A percentile compares a stretch with the other conserved stretches of the same genome.
Conservation (phyloP, 2,797 vertebrate species). For the Notamacropus eugenii region DNA sequence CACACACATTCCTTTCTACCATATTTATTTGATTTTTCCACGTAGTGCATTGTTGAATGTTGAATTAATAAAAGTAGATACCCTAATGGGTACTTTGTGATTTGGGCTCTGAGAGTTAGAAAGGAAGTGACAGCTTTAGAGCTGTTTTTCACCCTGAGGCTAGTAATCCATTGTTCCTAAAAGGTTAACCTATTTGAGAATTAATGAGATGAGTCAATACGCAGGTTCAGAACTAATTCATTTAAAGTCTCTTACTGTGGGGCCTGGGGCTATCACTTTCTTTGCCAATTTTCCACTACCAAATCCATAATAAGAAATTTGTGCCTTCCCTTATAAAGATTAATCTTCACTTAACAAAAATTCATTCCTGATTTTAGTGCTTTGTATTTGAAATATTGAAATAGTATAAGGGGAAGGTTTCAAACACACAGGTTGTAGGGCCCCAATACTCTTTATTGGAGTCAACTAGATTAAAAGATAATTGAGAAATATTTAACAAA, state of each 20-base stretch:
- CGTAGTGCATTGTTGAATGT: neutral
- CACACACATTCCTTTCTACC: neutral
- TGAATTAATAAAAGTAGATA: constrained; percentile 1
- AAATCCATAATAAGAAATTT: neutral
- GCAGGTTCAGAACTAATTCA: neutral
- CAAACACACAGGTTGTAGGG: neutral
- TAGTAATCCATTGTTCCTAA: neutral
- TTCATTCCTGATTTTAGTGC: neutral
- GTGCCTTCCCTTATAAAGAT: neutral
- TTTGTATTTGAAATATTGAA: neutral
- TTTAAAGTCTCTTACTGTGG: neutral
- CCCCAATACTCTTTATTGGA: neutral
- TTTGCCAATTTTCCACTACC: neutral
- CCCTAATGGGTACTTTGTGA: neutral
- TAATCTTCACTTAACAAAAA: neutral
- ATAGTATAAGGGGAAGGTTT: neutral
- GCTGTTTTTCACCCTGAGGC: neutral
- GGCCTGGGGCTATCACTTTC: neutral
- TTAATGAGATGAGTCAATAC: neutral
- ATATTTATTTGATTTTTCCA: constrained; percentile 34
- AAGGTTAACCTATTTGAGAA: neutral
- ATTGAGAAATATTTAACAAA: neutral
- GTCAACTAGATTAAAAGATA: neutral
- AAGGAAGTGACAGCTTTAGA: neutral
- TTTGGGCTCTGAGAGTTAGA: neutral